A percentile compares a stretch with the other conserved stretches of the same genome.
Evolutionary conservation across 2,113 vertebrate species (phyloP).

Genomic region (Antennarius striatus): DNA sequence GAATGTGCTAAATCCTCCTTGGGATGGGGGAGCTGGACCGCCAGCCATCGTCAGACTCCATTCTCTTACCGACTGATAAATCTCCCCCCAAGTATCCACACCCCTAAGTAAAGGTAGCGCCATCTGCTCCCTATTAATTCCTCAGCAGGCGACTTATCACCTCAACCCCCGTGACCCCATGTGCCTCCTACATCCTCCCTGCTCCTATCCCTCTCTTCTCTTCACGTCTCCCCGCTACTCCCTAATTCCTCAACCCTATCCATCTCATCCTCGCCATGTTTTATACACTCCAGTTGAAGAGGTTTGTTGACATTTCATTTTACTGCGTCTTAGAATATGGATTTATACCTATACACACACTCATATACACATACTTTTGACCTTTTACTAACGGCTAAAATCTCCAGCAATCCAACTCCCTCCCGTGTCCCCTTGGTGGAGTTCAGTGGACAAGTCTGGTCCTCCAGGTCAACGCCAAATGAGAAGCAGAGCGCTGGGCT

Average conservation of each 20-base stretch:
- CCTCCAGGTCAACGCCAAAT: slow-evolving; percentile 72
- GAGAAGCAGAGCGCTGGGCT: slow-evolving; percentile 75
- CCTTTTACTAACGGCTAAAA: slow-evolving; percentile 55
- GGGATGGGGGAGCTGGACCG: slow-evolving; percentile 60
- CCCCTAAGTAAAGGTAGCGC: slow-evolving; percentile 77
- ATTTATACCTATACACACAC: slow-evolving; percentile 43
- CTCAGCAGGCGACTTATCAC: slow-evolving; percentile 79
- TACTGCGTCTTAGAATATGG: slow-evolving; percentile 59
- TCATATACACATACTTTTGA: slow-evolving; percentile 39
- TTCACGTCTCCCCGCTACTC: slow-evolving; percentile 47
- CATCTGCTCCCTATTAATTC: slow-evolving; percentile 81
- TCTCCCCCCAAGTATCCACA: slow-evolving; percentile 64
- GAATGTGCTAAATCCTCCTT: slow-evolving; percentile 76
- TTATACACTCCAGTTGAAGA: slow-evolving; percentile 64
- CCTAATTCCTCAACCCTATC: slow-evolving; percentile 68
- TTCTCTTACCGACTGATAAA: slow-evolving; percentile 73
- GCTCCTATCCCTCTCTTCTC: slow-evolving; percentile 53
- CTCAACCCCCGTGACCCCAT: slow-evolving; percentile 68
- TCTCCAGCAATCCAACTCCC: slow-evolving; percentile 37
- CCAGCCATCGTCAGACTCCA: slow-evolving; percentile 50
- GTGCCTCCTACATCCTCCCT: slow-evolving; percentile 66
- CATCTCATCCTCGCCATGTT: slow-evolving; percentile 60
- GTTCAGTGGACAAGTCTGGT: slow-evolving; percentile 68
- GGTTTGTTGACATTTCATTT: slow-evolving; percentile 73
- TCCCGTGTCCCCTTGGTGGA: slow-evolving; percentile 53